phyloP scores from a whole-genome alignment of 2,113 vertebrate species.

The Dascyllus trimaculatus region DNA sequence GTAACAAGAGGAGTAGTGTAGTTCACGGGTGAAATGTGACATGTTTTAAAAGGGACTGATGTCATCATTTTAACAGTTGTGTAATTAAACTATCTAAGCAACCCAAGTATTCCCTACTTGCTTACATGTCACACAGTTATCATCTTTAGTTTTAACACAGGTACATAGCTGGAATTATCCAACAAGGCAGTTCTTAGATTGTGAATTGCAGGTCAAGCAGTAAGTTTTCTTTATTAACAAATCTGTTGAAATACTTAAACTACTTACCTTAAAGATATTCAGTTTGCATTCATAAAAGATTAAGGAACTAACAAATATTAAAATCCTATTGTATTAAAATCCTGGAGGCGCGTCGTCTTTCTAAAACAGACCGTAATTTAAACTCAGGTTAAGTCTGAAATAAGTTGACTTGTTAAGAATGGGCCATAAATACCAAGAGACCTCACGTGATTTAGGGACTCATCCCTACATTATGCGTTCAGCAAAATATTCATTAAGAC shows the following conservation, averaged over 20 bases:
- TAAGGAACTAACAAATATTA: not conserved
- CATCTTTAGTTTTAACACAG: not conserved
- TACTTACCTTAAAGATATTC: not conserved
- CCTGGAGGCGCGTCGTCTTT: not conserved
- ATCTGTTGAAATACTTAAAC: no score
- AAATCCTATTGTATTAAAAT: not conserved
- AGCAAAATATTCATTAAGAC: not conserved
- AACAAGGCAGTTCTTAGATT: no score
- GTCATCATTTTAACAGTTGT: conserved; percentile 6
- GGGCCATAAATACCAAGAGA: not conserved
- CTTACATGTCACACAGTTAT: not conserved
- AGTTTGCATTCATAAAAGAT: not conserved
- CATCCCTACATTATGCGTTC: not conserved
- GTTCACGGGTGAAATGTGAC: not conserved
- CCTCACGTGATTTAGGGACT: conserved; percentile 3
- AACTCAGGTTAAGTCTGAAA: conserved; percentile 17
- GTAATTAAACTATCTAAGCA: not conserved
- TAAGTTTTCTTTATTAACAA: no score
- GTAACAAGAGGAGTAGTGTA: conserved; percentile 27
- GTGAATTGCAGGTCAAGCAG: no score
- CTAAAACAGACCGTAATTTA: conserved; percentile 1
- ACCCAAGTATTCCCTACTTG: not conserved
- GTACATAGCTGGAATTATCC: no score
- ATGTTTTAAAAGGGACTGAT: conserved; percentile 6
- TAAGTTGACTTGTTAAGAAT: conserved; percentile 6